These are phyloP conservation scores for Eristalis tenax DNA, from an alignment of 2,888 invertebrate genomes.

Conservation along the genomic window DNA sequence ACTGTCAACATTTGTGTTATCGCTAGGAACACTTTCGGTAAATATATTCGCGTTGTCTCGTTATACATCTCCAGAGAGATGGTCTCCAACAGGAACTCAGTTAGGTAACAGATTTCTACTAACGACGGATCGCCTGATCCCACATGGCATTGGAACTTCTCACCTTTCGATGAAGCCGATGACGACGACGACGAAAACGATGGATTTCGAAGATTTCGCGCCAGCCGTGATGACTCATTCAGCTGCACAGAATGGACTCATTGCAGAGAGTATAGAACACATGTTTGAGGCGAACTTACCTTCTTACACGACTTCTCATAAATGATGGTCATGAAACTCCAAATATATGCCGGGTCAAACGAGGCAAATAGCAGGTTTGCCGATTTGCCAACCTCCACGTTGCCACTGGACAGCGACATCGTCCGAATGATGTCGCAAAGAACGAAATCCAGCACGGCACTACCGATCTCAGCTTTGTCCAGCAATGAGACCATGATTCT, in stretches of 20 bases:
- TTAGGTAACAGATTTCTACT: conserved; percentile 87
- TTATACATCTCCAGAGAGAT: conserved; percentile 89
- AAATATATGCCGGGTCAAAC: conserved; percentile 92
- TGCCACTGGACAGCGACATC: conserved; percentile 83
- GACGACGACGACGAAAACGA: conserved; percentile 39
- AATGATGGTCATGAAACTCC: conserved; percentile 88
- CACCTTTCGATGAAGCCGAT: conserved; percentile 70
- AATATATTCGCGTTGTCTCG: conserved; percentile 89
- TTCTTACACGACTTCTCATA: conserved; percentile 84
- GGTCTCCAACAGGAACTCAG: conserved; percentile 88
- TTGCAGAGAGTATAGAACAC: neutral
- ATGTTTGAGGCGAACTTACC: conserved; percentile 69
- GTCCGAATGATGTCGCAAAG: conserved; percentile 89
- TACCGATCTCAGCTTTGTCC: conserved; percentile 93
- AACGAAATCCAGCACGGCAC: conserved; percentile 88
- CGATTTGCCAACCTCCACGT: conserved; percentile 89
- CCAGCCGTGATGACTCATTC: conserved; percentile 53
- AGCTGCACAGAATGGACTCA: conserved; percentile 26
- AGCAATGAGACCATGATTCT: conserved; percentile 90
- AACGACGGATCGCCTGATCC: conserved; percentile 85
- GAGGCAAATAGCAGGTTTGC: conserved; percentile 92
- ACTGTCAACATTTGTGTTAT: conserved; percentile 84
- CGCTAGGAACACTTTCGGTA: conserved; percentile 88
- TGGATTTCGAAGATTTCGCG: conserved; percentile 72
- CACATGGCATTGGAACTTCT: conserved; percentile 81